Evolutionary conservation across 2,888 invertebrate genomes (phyloP), one percentile per base, ranked within the genome.

Genomic region (Megaustenia siamemsis): DNA sequence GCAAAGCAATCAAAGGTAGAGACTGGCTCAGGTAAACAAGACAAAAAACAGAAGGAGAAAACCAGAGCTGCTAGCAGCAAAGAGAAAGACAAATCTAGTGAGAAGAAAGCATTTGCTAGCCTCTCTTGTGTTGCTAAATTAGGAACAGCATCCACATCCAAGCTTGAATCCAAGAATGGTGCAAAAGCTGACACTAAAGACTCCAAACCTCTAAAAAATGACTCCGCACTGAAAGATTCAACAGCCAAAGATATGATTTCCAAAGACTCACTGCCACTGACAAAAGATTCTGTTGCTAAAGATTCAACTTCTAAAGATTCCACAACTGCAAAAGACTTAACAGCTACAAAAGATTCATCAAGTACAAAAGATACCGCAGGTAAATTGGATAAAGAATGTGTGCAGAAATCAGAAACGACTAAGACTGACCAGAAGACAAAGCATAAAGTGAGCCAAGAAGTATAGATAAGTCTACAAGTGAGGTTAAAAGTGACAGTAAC

Each of bases 391-490:
- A 79, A 77, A 53, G 71, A 78, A 28, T 43, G 15, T 1, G 15
- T 1, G 18, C 78, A 63, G 8, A 78, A 78, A 43, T 32, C 71
- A 43, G 87, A 86, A 1, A 86, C 87, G 66, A 49, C 86, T 63
- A 78, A 83, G 43, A 85, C 40, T 81, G 81, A 63, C 35, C 81
- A 86, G 63, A 87, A 86, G 69, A 85, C 68, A 40, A 84, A 85
- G 68, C 86, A 87, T 66, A 84, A 86, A 69, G 86, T 69, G 80
- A 68, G 82, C 84, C n/a, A 86, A 86, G 45, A 86, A 86, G 71
- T 73, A 60, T 18, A 45, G 49, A 10, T 60, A 63, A 45, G 73
- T 24, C 56, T 4, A 53, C 24, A 0, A 60, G 56, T 38, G 60
- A 56, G 24, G 24, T 32, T 1, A 60, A 60, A 15, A 66, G 66